Conservation (phyloP, 2,797 vertebrate genomes). For the Pteronotus mesoamericanus region DNA sequence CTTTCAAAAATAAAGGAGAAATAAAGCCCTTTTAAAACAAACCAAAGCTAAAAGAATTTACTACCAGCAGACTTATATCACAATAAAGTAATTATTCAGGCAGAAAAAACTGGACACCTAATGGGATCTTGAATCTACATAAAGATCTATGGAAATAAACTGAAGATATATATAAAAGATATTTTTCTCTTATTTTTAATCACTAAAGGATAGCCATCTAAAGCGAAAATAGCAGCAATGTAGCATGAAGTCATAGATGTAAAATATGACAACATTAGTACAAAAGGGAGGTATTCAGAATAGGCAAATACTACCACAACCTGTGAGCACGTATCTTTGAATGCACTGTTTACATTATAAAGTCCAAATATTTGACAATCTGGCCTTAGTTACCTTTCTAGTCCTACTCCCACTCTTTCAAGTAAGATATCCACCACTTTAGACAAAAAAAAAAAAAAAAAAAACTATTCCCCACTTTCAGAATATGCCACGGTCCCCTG, state of each 20-base stretch:
- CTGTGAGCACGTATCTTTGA: not conserved
- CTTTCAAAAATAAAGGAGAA: constrained; percentile 14
- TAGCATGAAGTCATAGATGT: not conserved
- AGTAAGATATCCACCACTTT: not conserved
- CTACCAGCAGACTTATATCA: not conserved
- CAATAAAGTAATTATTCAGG: constrained; percentile 26
- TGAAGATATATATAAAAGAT: not conserved
- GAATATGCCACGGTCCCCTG: not conserved
- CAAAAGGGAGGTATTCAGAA: not conserved
- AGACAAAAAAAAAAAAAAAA: not conserved
- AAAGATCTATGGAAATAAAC: not conserved
- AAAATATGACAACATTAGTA: not conserved
- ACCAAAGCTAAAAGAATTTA: not conserved
- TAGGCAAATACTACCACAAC: not conserved
- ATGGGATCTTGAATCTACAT: not conserved
- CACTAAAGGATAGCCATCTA: constrained; percentile 18
- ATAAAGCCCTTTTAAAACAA: not conserved
- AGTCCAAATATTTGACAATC: not conserved
- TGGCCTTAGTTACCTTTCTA: not conserved
- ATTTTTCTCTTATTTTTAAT: constrained; percentile 29
- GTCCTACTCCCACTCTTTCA: not conserved
- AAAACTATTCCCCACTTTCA: not conserved
- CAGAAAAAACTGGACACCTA: not conserved
- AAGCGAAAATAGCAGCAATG: not conserved
- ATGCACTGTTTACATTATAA: not conserved